These are phyloP conservation scores for Sthenelais limicola DNA, from an alignment of 2,888 invertebrate genomes.

Conservation along the genomic window DNA sequence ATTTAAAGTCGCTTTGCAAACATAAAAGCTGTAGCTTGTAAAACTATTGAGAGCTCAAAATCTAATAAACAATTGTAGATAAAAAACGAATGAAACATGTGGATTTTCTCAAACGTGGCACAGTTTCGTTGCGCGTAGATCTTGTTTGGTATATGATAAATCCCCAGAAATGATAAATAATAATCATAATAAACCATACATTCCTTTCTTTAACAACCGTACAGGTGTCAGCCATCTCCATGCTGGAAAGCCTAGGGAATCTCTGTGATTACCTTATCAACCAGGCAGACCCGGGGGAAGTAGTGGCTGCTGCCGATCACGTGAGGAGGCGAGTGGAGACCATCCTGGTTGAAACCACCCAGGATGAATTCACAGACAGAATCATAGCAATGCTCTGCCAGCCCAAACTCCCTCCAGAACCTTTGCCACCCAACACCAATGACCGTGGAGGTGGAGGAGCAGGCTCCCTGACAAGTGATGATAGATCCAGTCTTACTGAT, in stretches of 20 bases:
- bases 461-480: conserved; percentile 15
- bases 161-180: too few species aligned
- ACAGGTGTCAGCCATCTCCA: conserved; percentile 17
- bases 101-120: too few species aligned
- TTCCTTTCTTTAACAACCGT: too few species aligned
- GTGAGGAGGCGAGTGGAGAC: conserved; percentile 7
- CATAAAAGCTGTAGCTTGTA: too few species aligned
- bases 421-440: background rate
- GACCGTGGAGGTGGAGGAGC: background rate
- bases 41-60: too few species aligned
- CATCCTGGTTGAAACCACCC: conserved; percentile 13
- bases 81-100: too few species aligned
- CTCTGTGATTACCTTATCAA: conserved; percentile 29
- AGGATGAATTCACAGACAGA: conserved; percentile 15
- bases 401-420: background rate
- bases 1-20: too few species aligned
- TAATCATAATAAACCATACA: too few species aligned
- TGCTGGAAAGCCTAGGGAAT: conserved; percentile 8
- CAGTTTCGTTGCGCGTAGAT: too few species aligned
- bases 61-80: too few species aligned
- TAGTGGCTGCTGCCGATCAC: conserved; percentile 25
- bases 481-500: conserved; percentile 24
- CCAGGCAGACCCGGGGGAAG: conserved; percentile 31
- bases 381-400: conserved; percentile 12
- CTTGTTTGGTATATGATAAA: too few species aligned